phyloP scores from a whole-genome alignment of 2,797 vertebrate genomes.

The Rhabdomys pumilio region DNA sequence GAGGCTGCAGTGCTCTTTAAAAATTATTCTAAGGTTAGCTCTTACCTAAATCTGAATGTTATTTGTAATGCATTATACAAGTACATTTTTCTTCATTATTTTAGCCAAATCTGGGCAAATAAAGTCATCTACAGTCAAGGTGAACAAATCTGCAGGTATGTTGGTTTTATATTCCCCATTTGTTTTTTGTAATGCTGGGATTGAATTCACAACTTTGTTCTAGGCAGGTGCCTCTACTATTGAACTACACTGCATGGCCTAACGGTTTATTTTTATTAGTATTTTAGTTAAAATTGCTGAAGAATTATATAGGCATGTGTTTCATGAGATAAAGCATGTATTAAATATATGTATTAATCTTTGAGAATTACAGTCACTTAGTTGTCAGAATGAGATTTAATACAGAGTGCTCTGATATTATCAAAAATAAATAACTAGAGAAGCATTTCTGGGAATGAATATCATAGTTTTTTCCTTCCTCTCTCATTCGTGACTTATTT shows the following conservation, averaged over 20 bases:
- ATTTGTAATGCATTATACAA: constrained; percentile 61
- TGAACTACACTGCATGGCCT: neutral
- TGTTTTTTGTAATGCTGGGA: neutral
- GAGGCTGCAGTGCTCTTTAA: neutral
- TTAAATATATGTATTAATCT: neutral
- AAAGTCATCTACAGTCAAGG: constrained; percentile 74
- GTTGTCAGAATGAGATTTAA: constrained; percentile 28
- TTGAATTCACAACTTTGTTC: neutral
- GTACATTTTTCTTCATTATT: constrained; percentile 69
- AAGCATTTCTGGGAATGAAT: constrained; percentile 48
- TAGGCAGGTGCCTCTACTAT: neutral
- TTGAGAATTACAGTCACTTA: constrained; percentile 27
- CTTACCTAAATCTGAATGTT: constrained; percentile 46
- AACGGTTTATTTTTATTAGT: constrained; percentile 65
- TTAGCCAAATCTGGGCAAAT: constrained; percentile 81
- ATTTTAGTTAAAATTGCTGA: constrained; percentile 63
- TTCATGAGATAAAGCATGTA: constrained; percentile 26
- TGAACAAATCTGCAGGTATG: constrained; percentile 81
- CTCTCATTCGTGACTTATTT: constrained; percentile 35
- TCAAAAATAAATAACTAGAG: constrained; percentile 36
- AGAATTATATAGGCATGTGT: constrained; percentile 44
- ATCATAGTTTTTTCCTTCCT: neutral
- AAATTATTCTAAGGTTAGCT: constrained; percentile 60
- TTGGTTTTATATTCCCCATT: neutral
- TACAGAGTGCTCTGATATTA: constrained; percentile 13